A percentile compares a stretch with the other conserved stretches of the same genome.
These are phyloP conservation scores for Arenaria interpres DNA, from an alignment of 2,113 vertebrate species.

Conservation along the genomic window DNA sequence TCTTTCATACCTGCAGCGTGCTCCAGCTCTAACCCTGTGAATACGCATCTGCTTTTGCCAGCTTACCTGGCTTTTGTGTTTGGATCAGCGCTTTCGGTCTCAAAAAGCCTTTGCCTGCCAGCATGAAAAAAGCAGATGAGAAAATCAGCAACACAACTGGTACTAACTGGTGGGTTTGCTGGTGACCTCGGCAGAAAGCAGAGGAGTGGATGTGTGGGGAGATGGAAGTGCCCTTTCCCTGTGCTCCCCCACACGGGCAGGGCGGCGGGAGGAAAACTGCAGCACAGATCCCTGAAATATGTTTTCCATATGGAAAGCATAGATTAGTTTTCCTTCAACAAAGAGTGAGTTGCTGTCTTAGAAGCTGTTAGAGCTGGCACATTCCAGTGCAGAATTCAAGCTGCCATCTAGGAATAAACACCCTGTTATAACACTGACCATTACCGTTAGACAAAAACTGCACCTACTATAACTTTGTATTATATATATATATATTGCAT, in stretches of 20 bases:
- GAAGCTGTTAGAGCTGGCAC: neutral
- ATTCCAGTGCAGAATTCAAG: neutral
- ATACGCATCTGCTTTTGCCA: neutral
- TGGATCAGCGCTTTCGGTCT: neutral
- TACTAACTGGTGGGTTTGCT: neutral
- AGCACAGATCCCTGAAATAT: neutral
- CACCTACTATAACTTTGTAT: neutral
- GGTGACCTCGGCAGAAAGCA: neutral
- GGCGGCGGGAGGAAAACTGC: neutral
- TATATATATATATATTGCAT: neutral
- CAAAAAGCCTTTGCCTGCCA: neutral
- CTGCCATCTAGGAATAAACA: neutral
- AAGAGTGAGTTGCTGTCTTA: neutral
- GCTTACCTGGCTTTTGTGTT: neutral
- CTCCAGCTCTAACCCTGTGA: neutral
- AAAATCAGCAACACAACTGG: neutral
- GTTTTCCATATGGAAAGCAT: neutral
- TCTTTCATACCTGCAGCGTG: neutral
- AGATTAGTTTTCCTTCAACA: neutral
- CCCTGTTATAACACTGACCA: neutral
- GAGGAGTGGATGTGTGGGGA: neutral
- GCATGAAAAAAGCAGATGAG: neutral
- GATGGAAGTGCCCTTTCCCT: neutral
- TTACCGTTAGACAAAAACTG: neutral
- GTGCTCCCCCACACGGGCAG: neutral